A percentile compares a stretch with the other conserved stretches of the same genome.
These are phyloP conservation scores for Melanotaenia trifasciata DNA, from an alignment of 2,797 vertebrate species.

Conservation along the genomic window DNA sequence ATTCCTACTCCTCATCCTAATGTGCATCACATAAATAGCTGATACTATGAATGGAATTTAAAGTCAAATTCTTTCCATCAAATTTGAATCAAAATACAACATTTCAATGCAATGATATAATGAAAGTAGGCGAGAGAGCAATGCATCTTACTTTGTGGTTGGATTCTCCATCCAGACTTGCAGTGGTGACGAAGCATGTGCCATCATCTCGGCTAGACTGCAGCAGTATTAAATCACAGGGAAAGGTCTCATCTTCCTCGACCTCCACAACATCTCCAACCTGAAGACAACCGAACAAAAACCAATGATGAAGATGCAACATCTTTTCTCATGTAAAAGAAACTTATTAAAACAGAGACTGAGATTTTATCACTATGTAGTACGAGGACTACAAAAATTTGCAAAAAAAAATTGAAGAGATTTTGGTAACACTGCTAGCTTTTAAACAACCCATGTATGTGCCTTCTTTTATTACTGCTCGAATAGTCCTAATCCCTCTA, in stretches of 20 bases:
- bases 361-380: neutral
- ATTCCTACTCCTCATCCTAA: neutral
- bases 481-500: constrained; percentile 12
- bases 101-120: neutral
- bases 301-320: neutral
- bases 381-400: neutral
- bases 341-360: neutral
- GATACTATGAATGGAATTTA: neutral
- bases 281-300: constrained; percentile 69
- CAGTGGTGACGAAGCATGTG: constrained; percentile 95
- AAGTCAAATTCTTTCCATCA: neutral
- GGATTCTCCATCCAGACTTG: constrained; percentile 97
- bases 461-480: neutral
- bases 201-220: constrained; percentile 89
- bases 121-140: neutral
- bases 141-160: constrained; percentile 91
- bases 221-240: constrained; percentile 96
- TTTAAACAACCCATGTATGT: neutral
- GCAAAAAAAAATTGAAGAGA: constrained; percentile 23
- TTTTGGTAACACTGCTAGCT: neutral
- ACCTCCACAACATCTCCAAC: constrained; percentile 97
- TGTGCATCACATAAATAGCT: neutral
- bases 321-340: neutral
- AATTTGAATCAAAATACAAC: neutral
- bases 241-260: constrained; percentile 94